A percentile compares a stretch with the other conserved stretches of the same genome.
phyloP scores from a whole-genome alignment of 2,888 invertebrate genomes.

The Cerastis leucographa region DNA sequence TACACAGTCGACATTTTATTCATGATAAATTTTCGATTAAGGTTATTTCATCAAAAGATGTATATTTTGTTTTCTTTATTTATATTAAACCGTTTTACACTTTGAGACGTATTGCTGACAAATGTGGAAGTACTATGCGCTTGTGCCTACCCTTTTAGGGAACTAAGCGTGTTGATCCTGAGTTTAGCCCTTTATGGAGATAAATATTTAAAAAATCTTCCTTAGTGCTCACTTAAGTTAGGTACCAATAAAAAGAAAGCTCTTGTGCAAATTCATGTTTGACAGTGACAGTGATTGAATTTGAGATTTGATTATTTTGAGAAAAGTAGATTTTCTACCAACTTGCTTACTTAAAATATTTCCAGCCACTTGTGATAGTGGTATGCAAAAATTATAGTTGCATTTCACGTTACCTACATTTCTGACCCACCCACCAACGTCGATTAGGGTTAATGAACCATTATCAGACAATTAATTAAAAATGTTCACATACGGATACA shows the following conservation, averaged over 20 bases:
- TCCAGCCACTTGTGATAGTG: neutral
- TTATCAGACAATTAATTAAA: slow-evolving; percentile 6
- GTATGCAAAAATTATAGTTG: neutral
- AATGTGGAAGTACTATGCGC: neutral
- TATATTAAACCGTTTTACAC: too few species aligned
- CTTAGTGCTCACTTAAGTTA: neutral
- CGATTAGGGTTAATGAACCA: slow-evolving; percentile 11
- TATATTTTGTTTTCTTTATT: neutral
- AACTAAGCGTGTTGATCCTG: neutral
- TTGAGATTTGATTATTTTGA: neutral
- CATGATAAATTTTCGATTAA: neutral
- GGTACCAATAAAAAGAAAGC: neutral
- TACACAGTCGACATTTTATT: neutral
- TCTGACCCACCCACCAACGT: neutral
- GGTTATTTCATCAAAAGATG: neutral
- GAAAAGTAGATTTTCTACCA: neutral
- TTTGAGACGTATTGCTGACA: neutral
- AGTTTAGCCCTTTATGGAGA: neutral
- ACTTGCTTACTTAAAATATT: neutral
- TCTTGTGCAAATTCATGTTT: neutral
- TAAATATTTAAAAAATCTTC: neutral
- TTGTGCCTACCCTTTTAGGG: neutral
- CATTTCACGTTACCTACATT: neutral
- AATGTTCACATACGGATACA: neutral
- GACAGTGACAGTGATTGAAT: neutral